Base-by-base conservation (phyloP, 1,140 invertebrate species). In the Bemisia tabaci region DNA sequence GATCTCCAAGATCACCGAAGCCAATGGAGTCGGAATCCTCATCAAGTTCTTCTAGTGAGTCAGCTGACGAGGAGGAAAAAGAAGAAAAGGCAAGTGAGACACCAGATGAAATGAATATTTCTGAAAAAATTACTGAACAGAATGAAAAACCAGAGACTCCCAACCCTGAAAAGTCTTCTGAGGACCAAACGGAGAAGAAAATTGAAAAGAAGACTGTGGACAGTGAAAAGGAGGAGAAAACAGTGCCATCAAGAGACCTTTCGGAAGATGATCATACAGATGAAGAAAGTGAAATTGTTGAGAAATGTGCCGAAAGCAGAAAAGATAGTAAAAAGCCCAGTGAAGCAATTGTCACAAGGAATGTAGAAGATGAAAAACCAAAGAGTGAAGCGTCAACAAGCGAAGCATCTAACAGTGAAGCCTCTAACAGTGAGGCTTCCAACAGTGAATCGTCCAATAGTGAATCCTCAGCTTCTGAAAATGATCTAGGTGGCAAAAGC, bases 181-280 rank as follows among this genome's bases (percentile, higher is more conserved):
- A n/a, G n/a, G n/a, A n/a, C n/a, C n/a, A n/a, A n/a, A n/a, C 68
- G 2, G 62, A 69, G 26, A 22, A 58, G 17, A 67, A 66, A 58
- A 23, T 17, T 26, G 60, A 63, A 33, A 26, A 39, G 1, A 21
- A 62, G 24, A 24, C n/a, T 26, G n/a, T 21, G 33, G 65, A 60
- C 24, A 60, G 58, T 21, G 61, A 62, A 60, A 27, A 66, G 59
- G 67, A 67, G 26, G 67, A 63, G 62, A 66, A 48, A 48, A 5
- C 33, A 48, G 33, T 9, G 33, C 5, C 33, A 48, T 48, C 33
- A 48, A 48, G 17, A 9, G 33, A 48, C 17, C 5, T 48, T 48
- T 5, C 33, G 33, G 33, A 48, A 9, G 33, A 48, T 48, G 33
- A 48, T 48, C 5, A 48, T 17, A 48, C 5, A 9, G 5, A 9